These are phyloP conservation scores for Augochlora pura DNA, from an alignment of 1,140 invertebrate species.

Conservation along the genomic window DNA sequence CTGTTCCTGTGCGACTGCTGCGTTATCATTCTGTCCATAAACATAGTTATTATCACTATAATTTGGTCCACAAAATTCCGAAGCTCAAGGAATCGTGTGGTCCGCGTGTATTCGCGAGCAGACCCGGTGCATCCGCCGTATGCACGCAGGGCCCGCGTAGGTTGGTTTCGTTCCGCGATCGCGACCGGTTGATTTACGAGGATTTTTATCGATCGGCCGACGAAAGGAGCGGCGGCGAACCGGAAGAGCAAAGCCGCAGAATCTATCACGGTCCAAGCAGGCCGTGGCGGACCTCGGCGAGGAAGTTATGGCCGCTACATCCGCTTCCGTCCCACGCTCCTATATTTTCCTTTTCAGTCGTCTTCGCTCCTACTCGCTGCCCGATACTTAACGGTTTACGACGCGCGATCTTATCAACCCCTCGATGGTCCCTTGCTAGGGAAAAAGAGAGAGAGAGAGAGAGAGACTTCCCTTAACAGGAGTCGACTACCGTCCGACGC, in stretches of 20 bases:
- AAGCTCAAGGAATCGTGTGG: no score
- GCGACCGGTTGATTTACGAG: not conserved
- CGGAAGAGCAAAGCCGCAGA: constrained; percentile 21
- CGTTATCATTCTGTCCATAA: no score
- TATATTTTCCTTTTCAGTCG: constrained; percentile 57
- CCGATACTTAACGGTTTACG: constrained; percentile 76
- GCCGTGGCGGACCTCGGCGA: constrained; percentile 19
- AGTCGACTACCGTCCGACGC: not conserved
- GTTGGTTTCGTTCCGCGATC: not conserved
- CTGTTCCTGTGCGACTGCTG: no score
- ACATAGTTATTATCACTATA: no score
- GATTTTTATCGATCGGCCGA: not conserved
- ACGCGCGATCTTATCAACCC: constrained; percentile 67
- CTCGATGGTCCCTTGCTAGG: constrained; percentile 10
- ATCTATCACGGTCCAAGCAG: constrained; percentile 42
- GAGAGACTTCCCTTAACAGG: constrained; percentile 6
- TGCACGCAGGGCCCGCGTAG: not conserved
- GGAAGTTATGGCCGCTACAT: constrained; percentile 72
- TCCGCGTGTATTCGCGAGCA: no score
- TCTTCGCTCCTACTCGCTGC: constrained; percentile 49
- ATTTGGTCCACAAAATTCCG: no score
- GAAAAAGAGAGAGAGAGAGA: not conserved
- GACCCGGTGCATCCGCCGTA: no score
- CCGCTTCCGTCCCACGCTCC: constrained; percentile 75
- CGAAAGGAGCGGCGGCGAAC: not conserved